Evolutionary conservation across 2,888 invertebrate species (phyloP).

Genomic region (Chaetogeoica ovagalla): DNA sequence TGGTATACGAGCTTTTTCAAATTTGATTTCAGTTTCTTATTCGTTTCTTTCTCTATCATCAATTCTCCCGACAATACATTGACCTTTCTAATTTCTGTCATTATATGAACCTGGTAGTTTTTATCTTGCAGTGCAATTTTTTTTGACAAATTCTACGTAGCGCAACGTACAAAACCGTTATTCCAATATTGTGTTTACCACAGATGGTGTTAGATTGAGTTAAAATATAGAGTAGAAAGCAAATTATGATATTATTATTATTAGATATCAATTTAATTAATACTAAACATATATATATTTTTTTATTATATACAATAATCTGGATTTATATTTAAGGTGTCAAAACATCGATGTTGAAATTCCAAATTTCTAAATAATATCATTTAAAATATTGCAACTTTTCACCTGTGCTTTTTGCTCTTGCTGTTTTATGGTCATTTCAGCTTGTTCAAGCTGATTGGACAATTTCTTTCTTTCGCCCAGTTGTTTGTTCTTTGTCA

Average conservation of each 20-base stretch:
- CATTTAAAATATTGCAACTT: no score
- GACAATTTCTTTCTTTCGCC: constrained; percentile 75
- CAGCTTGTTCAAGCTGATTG: constrained; percentile 63
- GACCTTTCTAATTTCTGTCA: constrained; percentile 70
- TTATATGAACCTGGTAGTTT: constrained; percentile 72
- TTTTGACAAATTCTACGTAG: constrained; percentile 65
- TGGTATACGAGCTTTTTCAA: constrained; percentile 23
- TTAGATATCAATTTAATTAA: no score
- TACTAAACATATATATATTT: no score
- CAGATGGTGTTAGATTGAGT: no score
- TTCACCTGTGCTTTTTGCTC: constrained; percentile 60
- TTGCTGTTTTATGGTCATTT: constrained; percentile 60
- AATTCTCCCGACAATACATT: constrained; percentile 70
- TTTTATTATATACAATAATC: no score
- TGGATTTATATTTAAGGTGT: no score
- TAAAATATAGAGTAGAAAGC: no score
- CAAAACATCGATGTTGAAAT: no score
- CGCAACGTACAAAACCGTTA: background rate
- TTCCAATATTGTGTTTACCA: no score
- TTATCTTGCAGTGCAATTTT: constrained; percentile 74
- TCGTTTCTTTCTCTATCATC: background rate
- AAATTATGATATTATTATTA: no score
- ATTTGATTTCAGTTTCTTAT: background rate
- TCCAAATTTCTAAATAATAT: no score
- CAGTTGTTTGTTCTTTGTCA: constrained; percentile 75